Evolutionary conservation across 2,888 invertebrate species (phyloP), one percentile per base, ranked within the genome.

Genomic region (Nemapogon koenigi): DNA sequence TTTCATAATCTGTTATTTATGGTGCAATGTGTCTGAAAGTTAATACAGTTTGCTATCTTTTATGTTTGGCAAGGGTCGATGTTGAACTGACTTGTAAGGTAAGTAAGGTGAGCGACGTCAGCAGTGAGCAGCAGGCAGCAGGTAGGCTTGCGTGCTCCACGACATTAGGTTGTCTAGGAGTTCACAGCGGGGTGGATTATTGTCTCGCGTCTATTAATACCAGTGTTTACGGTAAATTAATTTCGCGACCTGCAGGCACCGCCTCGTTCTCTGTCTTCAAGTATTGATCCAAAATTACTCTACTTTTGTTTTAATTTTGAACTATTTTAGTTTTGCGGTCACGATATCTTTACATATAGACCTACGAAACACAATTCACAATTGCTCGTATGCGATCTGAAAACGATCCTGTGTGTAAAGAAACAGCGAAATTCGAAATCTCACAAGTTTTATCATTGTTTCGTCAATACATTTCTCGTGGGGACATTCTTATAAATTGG

Each of bases 191-290:
- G 72, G 63, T 67, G 62, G 63, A 67, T 65, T 71, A 69, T 71
- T 75, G 72, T 75, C 73, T 73, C 63, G 65, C 60, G 58, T 68
- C 71, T 72, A 72, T 71, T 73, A 67, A 68, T 67, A 63, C 57
- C 59, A 52, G 59, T 62, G 63, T 66, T 64, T 71, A 66, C 65
- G 54, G 59, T 51, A 58, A 69, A 70, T 69, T 70, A 68, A 67
- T 71, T 63, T 65, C 7, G 54, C 57, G 53, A 53, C 54, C 36
- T 47, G 53, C 49, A 49, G 49, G 48, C 48, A 39, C 43, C 42
- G 48, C 48, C 51, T 44, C 17, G 16, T 8, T 28, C 8, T 22
- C 10, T 22, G 6, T 6, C 10, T 6, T 10, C 22, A 22, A 22
- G 10, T 22, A 22, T 22, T 22, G 22, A 22, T 22, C 10, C 6